Evolutionary conservation across 2,888 invertebrate species (phyloP), one percentile per base, ranked within the genome.

Genomic region (Pristionchus entomophagus): DNA sequence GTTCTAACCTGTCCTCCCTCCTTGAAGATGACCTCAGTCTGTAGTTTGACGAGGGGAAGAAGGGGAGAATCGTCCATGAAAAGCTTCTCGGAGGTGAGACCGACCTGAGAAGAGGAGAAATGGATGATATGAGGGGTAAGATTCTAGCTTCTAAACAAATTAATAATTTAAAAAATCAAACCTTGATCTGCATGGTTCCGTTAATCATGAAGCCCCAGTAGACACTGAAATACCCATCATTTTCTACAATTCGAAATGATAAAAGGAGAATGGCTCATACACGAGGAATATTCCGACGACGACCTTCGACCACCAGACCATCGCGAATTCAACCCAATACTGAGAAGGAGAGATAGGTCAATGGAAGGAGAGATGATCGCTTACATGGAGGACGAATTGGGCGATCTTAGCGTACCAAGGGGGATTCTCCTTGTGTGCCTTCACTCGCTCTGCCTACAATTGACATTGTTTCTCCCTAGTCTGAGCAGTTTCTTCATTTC

Each of bases 21-120:
- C 77, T 92, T 92, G 89, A 93, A 93, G 45, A 93, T 92, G 73
- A 92, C 89, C 85, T 93, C 90, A 19, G 92, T 92, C 84, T 93
- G 92, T n/a, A 93, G 88, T n/a, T 90, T 81, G 53, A 93, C 92
- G n/a, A 93, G 89, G 56, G 91, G 90, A 29, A 92, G 88, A n/a
- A 93, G 88, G 14, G 93, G 93, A 14, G 93, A 93, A 85, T 93
- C 93, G 85, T 92, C 92, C 35, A 93, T 85, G 86, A 93, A 93
- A 3, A 93, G 89, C 86, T 93, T 93, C 88, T 93, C 93, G 10
- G 91, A 91, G 14, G 92, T 89, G 12, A 93, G 86, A 3, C 93
- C 93, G 53, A 93, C 92, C 84, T 87, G 78, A 45, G 81, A 12
- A 41, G 29, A 17, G 6, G n/a, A 59, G 38, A 56, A 38, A 59